Evolutionary conservation across 2,797 vertebrate genomes (phyloP).

Genomic region (Lepus oiostolus): DNA sequence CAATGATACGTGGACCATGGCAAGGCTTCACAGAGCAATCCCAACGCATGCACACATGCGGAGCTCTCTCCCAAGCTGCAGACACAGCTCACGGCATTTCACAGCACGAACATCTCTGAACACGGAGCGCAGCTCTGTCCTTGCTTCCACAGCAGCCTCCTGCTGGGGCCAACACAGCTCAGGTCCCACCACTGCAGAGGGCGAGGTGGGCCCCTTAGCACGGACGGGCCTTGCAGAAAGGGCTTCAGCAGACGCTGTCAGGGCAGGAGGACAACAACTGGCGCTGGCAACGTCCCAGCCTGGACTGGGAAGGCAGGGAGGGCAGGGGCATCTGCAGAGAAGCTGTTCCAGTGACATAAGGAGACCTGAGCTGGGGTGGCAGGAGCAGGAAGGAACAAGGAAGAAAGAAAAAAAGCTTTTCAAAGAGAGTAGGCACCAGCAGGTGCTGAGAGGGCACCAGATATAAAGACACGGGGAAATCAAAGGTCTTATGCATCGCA

Average conservation of each 20-base stretch:
- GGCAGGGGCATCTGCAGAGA: background rate
- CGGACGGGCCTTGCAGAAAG: no score
- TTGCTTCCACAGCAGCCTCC: background rate
- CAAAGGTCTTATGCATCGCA: background rate
- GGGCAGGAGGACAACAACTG: background rate
- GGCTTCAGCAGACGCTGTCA: no score
- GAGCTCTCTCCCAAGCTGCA: background rate
- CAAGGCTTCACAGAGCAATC: background rate
- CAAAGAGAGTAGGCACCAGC: background rate
- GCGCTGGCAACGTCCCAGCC: background rate
- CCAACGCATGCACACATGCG: background rate
- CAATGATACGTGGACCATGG: background rate
- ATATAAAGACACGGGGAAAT: no score
- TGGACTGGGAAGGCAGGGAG: background rate
- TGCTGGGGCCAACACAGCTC: background rate
- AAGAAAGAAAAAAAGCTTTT: background rate
- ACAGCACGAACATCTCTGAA: fast-evolving
- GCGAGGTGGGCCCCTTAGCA: background rate
- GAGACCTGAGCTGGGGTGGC: fast-evolving
- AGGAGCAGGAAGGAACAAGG: background rate
- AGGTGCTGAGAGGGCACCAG: background rate
- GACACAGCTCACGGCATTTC: fast-evolving
- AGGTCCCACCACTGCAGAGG: background rate
- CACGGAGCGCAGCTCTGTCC: fast-evolving
- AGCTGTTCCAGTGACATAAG: fast-evolving